Conservation (phyloP, 2,113 vertebrate genomes). For the Engystomops pustulosus region DNA sequence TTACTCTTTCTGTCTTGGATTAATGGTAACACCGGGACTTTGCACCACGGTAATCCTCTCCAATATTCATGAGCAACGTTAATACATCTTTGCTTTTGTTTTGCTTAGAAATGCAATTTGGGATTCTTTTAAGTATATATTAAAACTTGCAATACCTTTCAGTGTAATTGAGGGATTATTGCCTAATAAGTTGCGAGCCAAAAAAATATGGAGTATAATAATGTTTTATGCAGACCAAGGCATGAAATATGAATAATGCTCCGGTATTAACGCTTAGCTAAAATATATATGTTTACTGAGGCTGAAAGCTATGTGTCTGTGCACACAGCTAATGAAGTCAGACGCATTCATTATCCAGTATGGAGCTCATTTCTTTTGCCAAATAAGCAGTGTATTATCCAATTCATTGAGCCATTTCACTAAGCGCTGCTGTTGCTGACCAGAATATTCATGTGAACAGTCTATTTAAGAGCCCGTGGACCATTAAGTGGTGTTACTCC, state of each 20-base stretch:
- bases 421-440: conserved; percentile 55
- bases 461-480: conserved; percentile 46
- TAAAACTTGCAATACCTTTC: neutral
- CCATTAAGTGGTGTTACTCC: conserved; percentile 32
- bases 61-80: conserved; percentile 5
- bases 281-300: conserved; percentile 47
- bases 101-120: conserved; percentile 33
- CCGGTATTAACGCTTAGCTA: conserved; percentile 33
- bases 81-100: conserved; percentile 7
- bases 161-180: conserved; percentile 15
- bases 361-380: conserved; percentile 55
- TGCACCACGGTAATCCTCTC: neutral
- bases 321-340: conserved; percentile 47
- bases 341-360: conserved; percentile 55
- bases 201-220: conserved; percentile 15
- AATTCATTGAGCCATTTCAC: conserved; percentile 58
- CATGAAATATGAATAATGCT: conserved; percentile 37
- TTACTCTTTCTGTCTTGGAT: neutral
- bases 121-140: neutral
- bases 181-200: neutral
- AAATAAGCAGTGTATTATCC: conserved; percentile 57
- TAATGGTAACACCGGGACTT: neutral
- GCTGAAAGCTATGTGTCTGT: conserved; percentile 45
- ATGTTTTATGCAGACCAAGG: neutral
- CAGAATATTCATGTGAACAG: conserved; percentile 54